Conservation (phyloP, 2,888 invertebrate species). For the Amphipoea oculea region DNA sequence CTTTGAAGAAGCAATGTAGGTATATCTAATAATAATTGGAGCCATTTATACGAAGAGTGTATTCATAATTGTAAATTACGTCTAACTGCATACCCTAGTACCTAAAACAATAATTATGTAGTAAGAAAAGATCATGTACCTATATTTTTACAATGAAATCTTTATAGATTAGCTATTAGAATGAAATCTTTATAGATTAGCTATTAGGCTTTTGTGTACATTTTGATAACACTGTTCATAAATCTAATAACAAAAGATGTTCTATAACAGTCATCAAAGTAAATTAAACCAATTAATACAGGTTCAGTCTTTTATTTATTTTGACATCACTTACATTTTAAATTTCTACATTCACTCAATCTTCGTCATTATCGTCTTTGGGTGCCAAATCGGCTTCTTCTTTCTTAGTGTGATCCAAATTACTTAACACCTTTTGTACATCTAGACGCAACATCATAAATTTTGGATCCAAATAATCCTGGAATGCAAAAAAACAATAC, state of each 20-base stretch:
- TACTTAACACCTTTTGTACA: slow-evolving; percentile 85
- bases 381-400: slow-evolving; percentile 65
- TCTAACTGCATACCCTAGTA: slow-evolving; percentile 76
- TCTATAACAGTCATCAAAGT: slow-evolving; percentile 83
- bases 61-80: slow-evolving; percentile 70
- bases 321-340: slow-evolving; percentile 33
- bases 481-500: slow-evolving; percentile 59
- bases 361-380: slow-evolving; percentile 64
- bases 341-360: slow-evolving; percentile 46
- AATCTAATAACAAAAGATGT: slow-evolving; percentile 78
- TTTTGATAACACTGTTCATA: slow-evolving; percentile 84
- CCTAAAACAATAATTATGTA: slow-evolving; percentile 71
- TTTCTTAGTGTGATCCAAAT: slow-evolving; percentile 80
- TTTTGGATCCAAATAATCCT: slow-evolving; percentile 88
- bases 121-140: slow-evolving; percentile 80
- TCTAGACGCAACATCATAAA: slow-evolving; percentile 88
- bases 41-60: slow-evolving; percentile 71
- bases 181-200: slow-evolving; percentile 82
- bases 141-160: slow-evolving; percentile 89
- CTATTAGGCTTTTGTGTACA: slow-evolving; percentile 86
- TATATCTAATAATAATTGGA: slow-evolving; percentile 64
- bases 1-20: slow-evolving; percentile 39
- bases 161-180: slow-evolving; percentile 79
- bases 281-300: slow-evolving; percentile 86
- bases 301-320: slow-evolving; percentile 87